phyloP scores from a whole-genome alignment of 2,888 invertebrate genomes.

The Eupeodes luniger region DNA sequence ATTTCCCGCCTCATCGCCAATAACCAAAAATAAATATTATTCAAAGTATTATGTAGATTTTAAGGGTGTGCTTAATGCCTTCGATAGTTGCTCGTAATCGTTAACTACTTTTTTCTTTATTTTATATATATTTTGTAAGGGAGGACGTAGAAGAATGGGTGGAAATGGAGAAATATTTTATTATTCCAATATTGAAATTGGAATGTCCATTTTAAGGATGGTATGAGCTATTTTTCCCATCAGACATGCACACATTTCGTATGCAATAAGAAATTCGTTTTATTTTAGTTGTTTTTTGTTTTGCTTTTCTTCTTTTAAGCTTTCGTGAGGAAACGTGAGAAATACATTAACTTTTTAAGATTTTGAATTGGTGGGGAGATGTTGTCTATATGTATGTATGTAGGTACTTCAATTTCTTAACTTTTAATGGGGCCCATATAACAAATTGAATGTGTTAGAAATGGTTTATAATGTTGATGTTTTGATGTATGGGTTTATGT shows the following conservation, averaged over 20 bases:
- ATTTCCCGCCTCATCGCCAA: conserved; percentile 62
- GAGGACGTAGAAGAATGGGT: conserved; percentile 8
- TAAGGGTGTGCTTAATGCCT: conserved; percentile 75
- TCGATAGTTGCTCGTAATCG: conserved; percentile 71
- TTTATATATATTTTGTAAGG: background rate
- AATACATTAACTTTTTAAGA: background rate
- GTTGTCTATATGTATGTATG: background rate
- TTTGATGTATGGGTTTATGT: too few species aligned
- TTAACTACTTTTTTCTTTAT: conserved; percentile 39
- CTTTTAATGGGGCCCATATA: too few species aligned
- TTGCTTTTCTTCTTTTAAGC: too few species aligned
- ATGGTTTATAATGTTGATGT: too few species aligned
- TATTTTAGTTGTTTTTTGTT: background rate
- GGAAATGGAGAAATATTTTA: conserved; percentile 54
- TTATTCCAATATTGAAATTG: conserved; percentile 60
- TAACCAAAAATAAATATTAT: conserved; percentile 70
- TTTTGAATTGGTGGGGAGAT: background rate
- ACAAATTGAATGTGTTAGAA: too few species aligned
- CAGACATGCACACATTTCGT: conserved; percentile 40
- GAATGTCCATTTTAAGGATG: conserved; percentile 45
- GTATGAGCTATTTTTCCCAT: conserved; percentile 13
- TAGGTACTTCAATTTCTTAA: too few species aligned
- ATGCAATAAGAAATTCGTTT: conserved; percentile 25
- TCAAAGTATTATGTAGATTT: conserved; percentile 70
- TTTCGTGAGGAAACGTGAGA: background rate